Evolutionary conservation across 2,113 vertebrate genomes (phyloP).

Genomic region (Amia ocellicauda): DNA sequence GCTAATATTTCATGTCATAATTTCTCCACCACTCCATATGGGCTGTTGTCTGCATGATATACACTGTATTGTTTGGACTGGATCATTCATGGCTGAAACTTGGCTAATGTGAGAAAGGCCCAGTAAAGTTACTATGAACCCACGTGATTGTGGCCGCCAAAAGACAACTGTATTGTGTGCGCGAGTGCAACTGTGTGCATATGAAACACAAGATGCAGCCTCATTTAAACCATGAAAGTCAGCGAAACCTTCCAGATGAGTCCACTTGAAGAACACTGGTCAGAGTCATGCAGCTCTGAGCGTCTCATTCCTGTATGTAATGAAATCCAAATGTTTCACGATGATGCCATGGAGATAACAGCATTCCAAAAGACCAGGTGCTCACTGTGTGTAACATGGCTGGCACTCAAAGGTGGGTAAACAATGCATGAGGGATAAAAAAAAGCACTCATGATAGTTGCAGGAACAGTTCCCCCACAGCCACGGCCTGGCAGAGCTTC

Average conservation of each 20-base stretch:
- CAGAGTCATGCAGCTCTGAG: conserved; percentile 48
- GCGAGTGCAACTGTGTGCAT: no score
- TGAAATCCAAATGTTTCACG: conserved; percentile 32
- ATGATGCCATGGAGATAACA: conserved; percentile 42
- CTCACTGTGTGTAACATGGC: conserved; percentile 21
- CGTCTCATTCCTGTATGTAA: conserved; percentile 43
- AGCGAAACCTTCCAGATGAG: background rate
- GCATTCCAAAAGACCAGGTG: conserved; percentile 25
- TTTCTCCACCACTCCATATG: no score
- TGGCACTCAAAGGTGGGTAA: conserved; percentile 32
- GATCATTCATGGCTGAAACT: no score
- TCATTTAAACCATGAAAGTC: conserved; percentile 38
- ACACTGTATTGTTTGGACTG: no score
- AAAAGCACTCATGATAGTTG: conserved; percentile 8
- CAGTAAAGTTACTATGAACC: no score
- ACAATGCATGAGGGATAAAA: conserved; percentile 31
- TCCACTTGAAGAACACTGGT: conserved; percentile 12
- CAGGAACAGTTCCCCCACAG: conserved; percentile 9
- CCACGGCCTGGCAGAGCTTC: no score
- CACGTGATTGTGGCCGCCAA: no score
- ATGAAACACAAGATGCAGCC: background rate
- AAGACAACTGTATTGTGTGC: no score
- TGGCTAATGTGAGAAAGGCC: no score
- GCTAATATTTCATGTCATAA: no score
- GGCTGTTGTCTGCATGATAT: no score